phyloP scores from a whole-genome alignment of 2,113 vertebrate species.

The Neofelis nebulosa region DNA sequence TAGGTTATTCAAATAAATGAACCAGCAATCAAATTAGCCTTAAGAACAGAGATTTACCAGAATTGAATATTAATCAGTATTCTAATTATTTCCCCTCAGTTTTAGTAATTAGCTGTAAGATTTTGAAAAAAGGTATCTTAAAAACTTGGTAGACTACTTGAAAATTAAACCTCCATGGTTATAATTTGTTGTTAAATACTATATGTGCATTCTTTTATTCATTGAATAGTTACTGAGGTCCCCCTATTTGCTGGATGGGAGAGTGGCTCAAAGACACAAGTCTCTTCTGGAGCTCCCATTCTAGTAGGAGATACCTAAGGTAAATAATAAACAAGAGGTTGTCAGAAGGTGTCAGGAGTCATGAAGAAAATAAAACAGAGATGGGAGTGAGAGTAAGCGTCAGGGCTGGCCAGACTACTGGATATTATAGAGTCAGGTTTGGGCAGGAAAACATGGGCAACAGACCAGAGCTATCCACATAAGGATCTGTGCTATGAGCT shows the following conservation, averaged over 20 bases:
- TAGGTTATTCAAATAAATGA: constrained; percentile 57
- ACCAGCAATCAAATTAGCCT: constrained; percentile 48
- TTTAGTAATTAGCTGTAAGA: constrained; percentile 17
- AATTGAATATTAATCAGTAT: constrained; percentile 52
- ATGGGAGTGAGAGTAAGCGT: not conserved
- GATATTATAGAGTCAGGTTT: not conserved
- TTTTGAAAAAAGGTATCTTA: not conserved
- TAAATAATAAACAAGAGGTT: not conserved
- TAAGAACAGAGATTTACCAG: constrained; percentile 57
- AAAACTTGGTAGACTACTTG: constrained; percentile 13
- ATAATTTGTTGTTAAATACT: not conserved
- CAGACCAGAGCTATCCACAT: not conserved
- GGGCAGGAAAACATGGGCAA: too few relatives aligned
- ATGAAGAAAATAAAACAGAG: not conserved
- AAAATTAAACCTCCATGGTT: not conserved
- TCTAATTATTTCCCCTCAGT: constrained; percentile 27
- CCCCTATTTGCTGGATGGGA: not conserved
- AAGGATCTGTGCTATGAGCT: not conserved
- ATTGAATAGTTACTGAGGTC: not conserved
- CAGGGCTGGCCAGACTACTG: not conserved
- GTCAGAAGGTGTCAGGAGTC: not conserved
- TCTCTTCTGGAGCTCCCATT: not conserved
- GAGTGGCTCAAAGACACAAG: too few relatives aligned
- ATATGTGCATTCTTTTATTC: not conserved
- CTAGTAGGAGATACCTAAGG: not conserved